phyloP scores from a whole-genome alignment of 2,797 vertebrate species.

The Peromyscus eremicus region DNA sequence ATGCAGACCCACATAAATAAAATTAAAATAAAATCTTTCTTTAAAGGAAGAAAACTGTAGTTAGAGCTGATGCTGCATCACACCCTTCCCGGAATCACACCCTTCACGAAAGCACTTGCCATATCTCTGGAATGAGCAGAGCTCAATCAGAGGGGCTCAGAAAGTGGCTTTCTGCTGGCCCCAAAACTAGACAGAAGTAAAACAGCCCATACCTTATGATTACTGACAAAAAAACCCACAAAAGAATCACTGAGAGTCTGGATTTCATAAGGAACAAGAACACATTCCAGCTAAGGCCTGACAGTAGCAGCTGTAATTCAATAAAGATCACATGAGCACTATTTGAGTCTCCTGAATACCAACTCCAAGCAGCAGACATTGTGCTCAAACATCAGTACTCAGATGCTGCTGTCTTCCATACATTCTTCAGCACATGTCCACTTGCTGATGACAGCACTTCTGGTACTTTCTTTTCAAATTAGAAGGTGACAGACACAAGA shows the following conservation, averaged over 20 bases:
- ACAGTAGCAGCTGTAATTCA: constrained; percentile 51
- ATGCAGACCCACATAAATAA: background rate
- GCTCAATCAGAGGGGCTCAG: background rate
- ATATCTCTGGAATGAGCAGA: background rate
- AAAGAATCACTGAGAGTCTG: constrained; percentile 16
- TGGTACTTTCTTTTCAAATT: background rate
- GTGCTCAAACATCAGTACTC: background rate
- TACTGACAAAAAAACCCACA: constrained; percentile 45
- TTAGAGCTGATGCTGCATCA: background rate
- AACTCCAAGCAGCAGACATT: background rate
- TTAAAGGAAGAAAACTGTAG: constrained; percentile 5
- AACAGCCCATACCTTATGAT: constrained; percentile 57
- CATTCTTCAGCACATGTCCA: background rate
- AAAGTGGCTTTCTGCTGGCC: constrained; percentile 4
- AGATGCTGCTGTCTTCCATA: background rate
- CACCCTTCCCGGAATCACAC: background rate
- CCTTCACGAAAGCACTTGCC: no score
- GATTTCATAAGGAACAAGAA: constrained; percentile 42
- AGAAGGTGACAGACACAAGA: background rate
- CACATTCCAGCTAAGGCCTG: constrained; percentile 28
- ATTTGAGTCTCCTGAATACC: constrained; percentile 39
- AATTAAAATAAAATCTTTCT: background rate
- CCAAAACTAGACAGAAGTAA: background rate
- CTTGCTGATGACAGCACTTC: constrained; percentile 38
- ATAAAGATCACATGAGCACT: constrained; percentile 9